Percentiles rank a stretch among this genome's conserved stretches.
These are phyloP conservation scores for Trachelus stipa DNA, from an alignment of 2,888 invertebrate genomes.

Conservation along the genomic window DNA sequence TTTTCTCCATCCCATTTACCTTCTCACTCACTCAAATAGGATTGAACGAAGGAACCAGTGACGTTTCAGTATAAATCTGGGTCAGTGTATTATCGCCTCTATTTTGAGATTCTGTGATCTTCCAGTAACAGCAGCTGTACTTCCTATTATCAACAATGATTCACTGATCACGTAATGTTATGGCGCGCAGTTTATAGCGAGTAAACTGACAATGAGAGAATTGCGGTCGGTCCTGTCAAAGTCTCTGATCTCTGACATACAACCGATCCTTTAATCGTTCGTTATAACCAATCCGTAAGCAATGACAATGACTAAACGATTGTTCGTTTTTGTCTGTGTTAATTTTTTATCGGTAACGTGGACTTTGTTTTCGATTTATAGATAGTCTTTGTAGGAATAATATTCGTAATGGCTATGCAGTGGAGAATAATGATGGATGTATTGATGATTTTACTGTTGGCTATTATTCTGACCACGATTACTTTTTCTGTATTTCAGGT, in stretches of 20 bases:
- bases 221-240: constrained; percentile 37
- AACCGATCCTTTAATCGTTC: constrained; percentile 47
- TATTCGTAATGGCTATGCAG: background rate
- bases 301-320: background rate
- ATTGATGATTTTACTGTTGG: background rate
- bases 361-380: background rate
- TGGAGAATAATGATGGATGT: background rate
- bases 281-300: background rate
- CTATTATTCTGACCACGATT: background rate
- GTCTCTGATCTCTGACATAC: constrained; percentile 60
- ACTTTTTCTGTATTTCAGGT: constrained; percentile 13
- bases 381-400: background rate
- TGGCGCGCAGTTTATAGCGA: constrained; percentile 57
- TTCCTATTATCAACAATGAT: constrained; percentile 64
- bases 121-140: constrained; percentile 57
- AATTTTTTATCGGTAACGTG: background rate
- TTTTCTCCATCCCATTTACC: background rate
- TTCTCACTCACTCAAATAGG: background rate
- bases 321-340: background rate
- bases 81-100: constrained; percentile 58
- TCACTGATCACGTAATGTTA: constrained; percentile 59
- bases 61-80: background rate
- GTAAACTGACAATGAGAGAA: constrained; percentile 42
- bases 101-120: constrained; percentile 61
- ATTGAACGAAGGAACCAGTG: background rate